These are phyloP conservation scores for Oreonectes daqikongensis DNA, from an alignment of 2,797 vertebrate genomes.

Conservation along the genomic window DNA sequence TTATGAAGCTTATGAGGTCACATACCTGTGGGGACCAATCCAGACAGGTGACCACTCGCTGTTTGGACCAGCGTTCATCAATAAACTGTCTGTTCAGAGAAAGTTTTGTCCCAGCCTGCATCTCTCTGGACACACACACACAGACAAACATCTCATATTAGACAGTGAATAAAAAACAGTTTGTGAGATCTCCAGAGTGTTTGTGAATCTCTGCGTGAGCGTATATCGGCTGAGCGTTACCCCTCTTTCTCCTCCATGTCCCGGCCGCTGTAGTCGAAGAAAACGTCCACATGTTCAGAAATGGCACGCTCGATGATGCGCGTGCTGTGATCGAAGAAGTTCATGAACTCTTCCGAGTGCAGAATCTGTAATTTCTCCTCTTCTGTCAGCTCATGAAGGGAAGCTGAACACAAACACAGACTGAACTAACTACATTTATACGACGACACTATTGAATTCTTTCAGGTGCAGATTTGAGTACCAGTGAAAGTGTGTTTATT, in stretches of 20 bases:
- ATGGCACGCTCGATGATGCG: conserved; percentile 95
- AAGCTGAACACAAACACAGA: conserved; percentile 66
- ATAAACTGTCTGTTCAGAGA: conserved; percentile 93
- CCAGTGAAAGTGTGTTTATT: too few species aligned
- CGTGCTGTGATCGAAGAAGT: conserved; percentile 96
- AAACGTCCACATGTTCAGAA: conserved; percentile 95
- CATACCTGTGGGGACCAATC: conserved; percentile 98
- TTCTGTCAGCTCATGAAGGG: conserved; percentile 92
- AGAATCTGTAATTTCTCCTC: conserved; percentile 97
- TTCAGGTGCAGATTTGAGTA: too few species aligned
- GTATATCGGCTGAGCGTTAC: conserved; percentile 67
- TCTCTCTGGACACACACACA: conserved; percentile 80
- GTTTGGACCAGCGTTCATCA: conserved; percentile 98
- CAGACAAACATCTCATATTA: neutral
- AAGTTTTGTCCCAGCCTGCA: conserved; percentile 94
- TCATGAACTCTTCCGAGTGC: conserved; percentile 91
- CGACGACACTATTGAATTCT: neutral
- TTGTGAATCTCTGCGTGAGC: neutral
- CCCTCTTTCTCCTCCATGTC: conserved; percentile 98
- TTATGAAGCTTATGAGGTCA: neutral
- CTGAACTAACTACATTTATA: neutral
- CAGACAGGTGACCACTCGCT: conserved; percentile 96
- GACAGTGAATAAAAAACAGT: neutral
- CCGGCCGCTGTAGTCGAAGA: conserved; percentile 98
- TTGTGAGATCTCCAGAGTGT: neutral